Base-by-base conservation (phyloP, 2,888 invertebrate genomes). In the Dione juno region DNA sequence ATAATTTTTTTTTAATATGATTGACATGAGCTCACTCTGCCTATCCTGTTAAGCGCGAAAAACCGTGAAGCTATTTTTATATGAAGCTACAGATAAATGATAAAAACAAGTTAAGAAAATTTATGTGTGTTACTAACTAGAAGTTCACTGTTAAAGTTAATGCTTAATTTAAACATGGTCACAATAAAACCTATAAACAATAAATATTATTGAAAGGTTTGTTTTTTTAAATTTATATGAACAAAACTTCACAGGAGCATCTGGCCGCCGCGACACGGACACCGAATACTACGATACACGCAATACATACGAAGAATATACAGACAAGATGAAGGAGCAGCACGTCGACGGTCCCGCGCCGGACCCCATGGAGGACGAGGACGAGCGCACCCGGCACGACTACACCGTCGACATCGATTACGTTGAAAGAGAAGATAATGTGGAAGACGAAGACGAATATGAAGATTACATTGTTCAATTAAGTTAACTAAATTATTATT, bases 391-490 rank as follows among this genome's bases (percentile, higher is more conserved):
- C 16, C 41, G 66, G 16, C 40, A 66, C 35, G 52, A 50, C 3
- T 58, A 64, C 14, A 53, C 58, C 11, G 37, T 16, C 5, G 67
- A 70, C 8, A 67, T 72, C 7, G 72, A 72, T 43, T 61, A 69
- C n/a, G 53, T 71, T 6, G 61, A 68, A 19, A 13, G 37, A 10
- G 68, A 68, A n/a, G 54, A 37, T 9, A 54, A 11, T 10, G 54
- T 35, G 14, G 19, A 57, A 13, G 41, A 37, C 3, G 50, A 58
- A 16, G 45, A 53, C 7, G 48, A 64, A 16, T 21, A 57, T 16
- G 8, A 10, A 1, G 3, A 8, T 35, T 37, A 10, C 10, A 57
- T 16, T 11, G n/a, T n/a, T n/a, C n/a, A 57, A 0, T 35, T 16
- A 11, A 40, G 16, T 2, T 16, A 16, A 16, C 10, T 54, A 35